Base-by-base conservation (phyloP, 35 echinoderm and acorn worm species). In the Nesometra sesokonis region DNA sequence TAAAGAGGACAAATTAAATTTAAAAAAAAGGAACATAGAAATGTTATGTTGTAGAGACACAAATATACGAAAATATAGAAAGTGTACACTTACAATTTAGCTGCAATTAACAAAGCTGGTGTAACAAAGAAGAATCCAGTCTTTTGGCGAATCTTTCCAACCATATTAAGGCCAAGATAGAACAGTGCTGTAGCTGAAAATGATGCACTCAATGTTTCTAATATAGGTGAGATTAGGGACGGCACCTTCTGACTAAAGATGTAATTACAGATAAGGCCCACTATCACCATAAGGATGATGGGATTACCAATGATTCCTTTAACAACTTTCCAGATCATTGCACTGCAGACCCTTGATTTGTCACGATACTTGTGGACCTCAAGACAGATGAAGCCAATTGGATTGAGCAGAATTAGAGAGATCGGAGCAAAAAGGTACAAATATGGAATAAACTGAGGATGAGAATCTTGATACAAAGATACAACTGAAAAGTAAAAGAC, bases 371-470 rank as follows among this genome's bases (percentile, higher is more conserved):
- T 92, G 35, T 97, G 80, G 17, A 93, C 87, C 78, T 97, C 94
- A 36, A 97, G 77, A 8, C 85, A 85, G 5, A 97, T 47, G 76
- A 97, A 97, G 8, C 76, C 94, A 81, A 89, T 83, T 0, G 94
- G 94, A 47, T 97, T 97, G 0, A 97, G 82, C 5, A 90, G 83
- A 76, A 85, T 32, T 0, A 97, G 83, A 23, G 47, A 88, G 86
- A 97, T 93, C 11, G 94, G 94, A 39, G 85, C 94, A 90, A 93
- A 83, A 19, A 97, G 82, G 82, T 97, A 97, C 29, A 97, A 35
- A 37, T 97, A 97, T 36, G 88, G 76, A 17, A 90, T 85, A 47
- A 90, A 89, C 17, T 97, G 88, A 33, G 94, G 91, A 35, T 97
- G 77, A 36, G 35, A 46, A 77, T 78, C 32, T 35, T 82, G 27